These are phyloP conservation scores for Tineola bisselliella DNA, from an alignment of 2,888 invertebrate species.

Conservation along the genomic window DNA sequence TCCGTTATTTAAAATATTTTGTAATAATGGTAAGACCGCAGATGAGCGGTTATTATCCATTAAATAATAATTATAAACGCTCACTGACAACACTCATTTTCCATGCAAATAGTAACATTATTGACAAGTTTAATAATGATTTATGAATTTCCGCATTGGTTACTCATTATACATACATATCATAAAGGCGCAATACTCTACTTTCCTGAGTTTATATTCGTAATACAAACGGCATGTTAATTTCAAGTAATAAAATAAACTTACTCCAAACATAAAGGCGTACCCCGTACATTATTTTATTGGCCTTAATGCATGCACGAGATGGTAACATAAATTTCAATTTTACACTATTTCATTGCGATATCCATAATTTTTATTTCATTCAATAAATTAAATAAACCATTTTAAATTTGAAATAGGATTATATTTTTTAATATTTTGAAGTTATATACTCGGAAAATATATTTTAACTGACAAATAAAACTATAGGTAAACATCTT, in stretches of 20 bases:
- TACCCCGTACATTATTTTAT: background rate
- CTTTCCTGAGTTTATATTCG: background rate
- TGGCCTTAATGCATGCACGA: background rate
- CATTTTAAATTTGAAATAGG: background rate
- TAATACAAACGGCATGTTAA: conserved; percentile 4
- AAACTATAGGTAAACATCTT: background rate
- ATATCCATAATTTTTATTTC: too few species aligned
- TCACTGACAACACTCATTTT: background rate
- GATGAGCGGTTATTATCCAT: background rate
- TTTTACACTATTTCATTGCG: background rate
- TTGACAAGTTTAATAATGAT: conserved; percentile 11
- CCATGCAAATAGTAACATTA: background rate
- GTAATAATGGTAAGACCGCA: too few species aligned
- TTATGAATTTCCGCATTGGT: conserved; percentile 17
- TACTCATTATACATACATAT: conserved; percentile 5
- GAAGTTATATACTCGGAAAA: too few species aligned
- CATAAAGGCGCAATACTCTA: background rate
- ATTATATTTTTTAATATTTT: too few species aligned
- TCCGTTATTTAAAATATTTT: too few species aligned
- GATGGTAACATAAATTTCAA: background rate
- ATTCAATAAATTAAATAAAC: too few species aligned
- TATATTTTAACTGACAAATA: background rate
- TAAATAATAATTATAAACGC: background rate
- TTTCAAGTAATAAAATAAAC: conserved; percentile 2
- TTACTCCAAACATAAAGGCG: background rate